Percentiles rank a stretch among this genome's conserved stretches.
Evolutionary conservation across 30 jellyfish, hydroid and myxozoan species (phyloP).

Genomic region (Hydractinia symbiolongicarpus): DNA sequence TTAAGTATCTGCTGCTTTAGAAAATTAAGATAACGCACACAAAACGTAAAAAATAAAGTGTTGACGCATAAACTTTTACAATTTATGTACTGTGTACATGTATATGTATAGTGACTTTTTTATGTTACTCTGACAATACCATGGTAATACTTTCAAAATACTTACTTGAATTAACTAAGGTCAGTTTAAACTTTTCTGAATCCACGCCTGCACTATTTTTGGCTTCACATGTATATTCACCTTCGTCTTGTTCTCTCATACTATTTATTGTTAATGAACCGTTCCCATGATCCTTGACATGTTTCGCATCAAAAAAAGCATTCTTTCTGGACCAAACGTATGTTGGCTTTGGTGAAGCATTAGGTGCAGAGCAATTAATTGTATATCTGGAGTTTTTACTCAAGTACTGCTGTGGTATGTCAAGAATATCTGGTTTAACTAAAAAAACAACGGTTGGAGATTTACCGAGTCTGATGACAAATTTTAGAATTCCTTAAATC

Average conservation of each 20-base stretch:
- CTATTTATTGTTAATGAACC: conserved; percentile 7
- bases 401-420: conserved; percentile 17
- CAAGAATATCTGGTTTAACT: conserved; percentile 7
- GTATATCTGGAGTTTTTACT: neutral
- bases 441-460: neutral
- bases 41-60: no score
- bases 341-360: neutral
- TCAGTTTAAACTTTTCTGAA: conserved; percentile 1
- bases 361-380: neutral
- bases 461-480: no score
- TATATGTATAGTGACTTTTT: no score
- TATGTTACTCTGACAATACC: no score
- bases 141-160: no score
- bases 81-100: no score
- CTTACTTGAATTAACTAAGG: neutral
- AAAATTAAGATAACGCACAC: no score
- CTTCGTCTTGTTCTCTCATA: conserved; percentile 9
- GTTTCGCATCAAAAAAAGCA: conserved; percentile 1
- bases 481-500: no score
- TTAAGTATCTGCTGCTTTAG: no score
- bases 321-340: conserved; percentile 15
- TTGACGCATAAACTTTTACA: no score
- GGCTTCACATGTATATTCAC: conserved; percentile 29
- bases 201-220: neutral
- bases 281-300: conserved; percentile 17